Evolutionary conservation across 1,140 invertebrate species (phyloP).

Genomic region (Adelges cooleyi): DNA sequence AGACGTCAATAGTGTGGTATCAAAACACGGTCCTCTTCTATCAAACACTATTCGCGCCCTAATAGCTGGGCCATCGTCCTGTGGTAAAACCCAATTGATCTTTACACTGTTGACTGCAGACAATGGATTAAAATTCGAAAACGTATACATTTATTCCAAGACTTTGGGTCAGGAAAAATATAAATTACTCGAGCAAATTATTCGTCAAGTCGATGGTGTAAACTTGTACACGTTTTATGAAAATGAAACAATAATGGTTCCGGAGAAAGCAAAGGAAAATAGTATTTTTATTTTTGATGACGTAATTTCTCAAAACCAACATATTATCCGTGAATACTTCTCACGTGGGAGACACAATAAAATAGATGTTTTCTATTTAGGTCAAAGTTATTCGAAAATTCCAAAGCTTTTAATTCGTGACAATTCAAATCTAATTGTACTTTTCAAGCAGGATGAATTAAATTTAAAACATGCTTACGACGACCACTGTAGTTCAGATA

Average conservation of each 20-base stretch:
- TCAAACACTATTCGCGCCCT: slow-evolving; percentile 34
- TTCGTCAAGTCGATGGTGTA: slow-evolving; percentile 33
- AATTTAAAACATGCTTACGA: slow-evolving; percentile 39
- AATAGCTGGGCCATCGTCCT: slow-evolving; percentile 35
- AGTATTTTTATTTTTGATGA: slow-evolving; percentile 39
- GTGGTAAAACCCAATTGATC: slow-evolving; percentile 38
- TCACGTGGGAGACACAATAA: slow-evolving; percentile 37
- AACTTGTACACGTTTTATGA: slow-evolving; percentile 7
- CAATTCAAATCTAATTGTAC: slow-evolving; percentile 38
- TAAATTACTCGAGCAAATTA: slow-evolving; percentile 33
- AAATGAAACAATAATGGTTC: too few species aligned
- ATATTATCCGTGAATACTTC: slow-evolving; percentile 36
- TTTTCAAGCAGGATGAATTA: slow-evolving; percentile 39
- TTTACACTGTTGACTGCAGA: slow-evolving; percentile 34
- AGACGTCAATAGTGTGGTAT: too few species aligned
- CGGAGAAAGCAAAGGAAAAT: too few species aligned
- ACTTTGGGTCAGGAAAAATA: slow-evolving; percentile 38
- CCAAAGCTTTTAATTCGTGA: slow-evolving; percentile 38
- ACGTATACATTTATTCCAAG: slow-evolving; percentile 39
- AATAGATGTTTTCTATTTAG: slow-evolving; percentile 39
- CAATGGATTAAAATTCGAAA: slow-evolving; percentile 37
- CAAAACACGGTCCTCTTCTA: too few species aligned
- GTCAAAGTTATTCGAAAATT: slow-evolving; percentile 38
- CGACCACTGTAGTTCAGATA: slow-evolving; percentile 38
- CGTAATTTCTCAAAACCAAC: slow-evolving; percentile 33